Evolutionary conservation across 2,797 vertebrate species (phyloP).

Genomic region (Chaunax sp.): DNA sequence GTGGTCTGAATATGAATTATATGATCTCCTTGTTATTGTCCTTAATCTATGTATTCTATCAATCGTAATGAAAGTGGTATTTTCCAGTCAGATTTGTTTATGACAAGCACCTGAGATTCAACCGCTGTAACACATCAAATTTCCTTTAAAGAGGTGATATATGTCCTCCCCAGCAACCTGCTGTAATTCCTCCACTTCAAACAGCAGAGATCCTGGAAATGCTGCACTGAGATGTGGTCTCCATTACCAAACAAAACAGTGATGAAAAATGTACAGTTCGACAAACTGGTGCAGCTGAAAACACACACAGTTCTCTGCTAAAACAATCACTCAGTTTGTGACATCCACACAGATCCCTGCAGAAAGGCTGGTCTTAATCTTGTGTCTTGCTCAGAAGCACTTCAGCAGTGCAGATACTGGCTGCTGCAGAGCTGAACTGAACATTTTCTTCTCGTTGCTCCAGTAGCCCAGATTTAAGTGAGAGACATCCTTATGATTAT

Average conservation of each 20-base stretch:
- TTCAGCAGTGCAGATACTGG: background rate
- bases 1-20: background rate
- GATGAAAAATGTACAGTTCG: constrained; percentile 11
- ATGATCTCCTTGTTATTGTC: background rate
- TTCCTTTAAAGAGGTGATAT: constrained; percentile 27
- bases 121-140: constrained; percentile 31
- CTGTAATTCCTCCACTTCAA: constrained; percentile 21
- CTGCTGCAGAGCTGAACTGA: constrained; percentile 15
- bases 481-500: constrained; percentile 3
- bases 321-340: background rate
- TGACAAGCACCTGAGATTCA: background rate
- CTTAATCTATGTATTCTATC: background rate
- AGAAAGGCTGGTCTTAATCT: background rate
- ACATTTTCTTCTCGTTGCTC: background rate
- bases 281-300: constrained; percentile 3
- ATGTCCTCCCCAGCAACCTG: constrained; percentile 9
- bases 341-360: background rate
- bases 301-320: background rate
- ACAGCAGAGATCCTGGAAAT: constrained; percentile 40
- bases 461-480: background rate
- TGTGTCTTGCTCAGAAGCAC: constrained; percentile 36
- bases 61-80: constrained; percentile 9
- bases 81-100: background rate
- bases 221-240: constrained; percentile 52
- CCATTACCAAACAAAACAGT: constrained; percentile 59